These are phyloP conservation scores for Ladona fulva DNA, from an alignment of 1,140 invertebrate genomes.

Conservation along the genomic window DNA sequence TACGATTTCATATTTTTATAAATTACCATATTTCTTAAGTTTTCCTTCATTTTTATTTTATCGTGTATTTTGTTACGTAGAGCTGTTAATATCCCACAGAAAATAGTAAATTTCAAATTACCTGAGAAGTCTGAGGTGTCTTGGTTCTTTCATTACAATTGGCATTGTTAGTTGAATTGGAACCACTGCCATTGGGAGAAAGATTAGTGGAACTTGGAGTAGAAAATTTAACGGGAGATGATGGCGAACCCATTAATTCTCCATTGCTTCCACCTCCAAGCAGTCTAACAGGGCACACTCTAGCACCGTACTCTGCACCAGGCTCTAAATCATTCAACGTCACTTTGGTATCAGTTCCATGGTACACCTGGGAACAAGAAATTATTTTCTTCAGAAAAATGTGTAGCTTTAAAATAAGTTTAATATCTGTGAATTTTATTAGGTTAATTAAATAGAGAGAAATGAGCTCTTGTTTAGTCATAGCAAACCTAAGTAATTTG, in stretches of 20 bases:
- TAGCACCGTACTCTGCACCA: slow-evolving; percentile 58
- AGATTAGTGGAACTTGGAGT: slow-evolving; percentile 32
- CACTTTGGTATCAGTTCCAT: slow-evolving; percentile 54
- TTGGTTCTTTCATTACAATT: background rate
- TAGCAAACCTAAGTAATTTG: no score
- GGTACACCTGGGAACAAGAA: slow-evolving; percentile 49
- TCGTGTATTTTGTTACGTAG: no score
- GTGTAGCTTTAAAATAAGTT: no score
- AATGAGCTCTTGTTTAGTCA: no score
- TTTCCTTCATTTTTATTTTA: background rate
- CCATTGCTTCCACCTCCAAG: slow-evolving; percentile 34
- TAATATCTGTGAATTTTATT: no score
- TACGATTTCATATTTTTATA: background rate
- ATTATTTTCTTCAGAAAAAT: slow-evolving; percentile 12
- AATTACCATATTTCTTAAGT: background rate
- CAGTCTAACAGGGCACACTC: slow-evolving; percentile 61
- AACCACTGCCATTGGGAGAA: slow-evolving; percentile 24
- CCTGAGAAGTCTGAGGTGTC: slow-evolving; percentile 26
- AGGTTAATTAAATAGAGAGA: no score
- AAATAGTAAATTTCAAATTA: slow-evolving; percentile 16
- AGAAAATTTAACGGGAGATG: slow-evolving; percentile 47
- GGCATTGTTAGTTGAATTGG: slow-evolving; percentile 20
- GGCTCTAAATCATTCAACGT: slow-evolving; percentile 54
- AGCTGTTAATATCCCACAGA: no score
- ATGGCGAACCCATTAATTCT: slow-evolving; percentile 54